Conservation (phyloP, 2,888 invertebrate species). For the Sturmia bella region DNA sequence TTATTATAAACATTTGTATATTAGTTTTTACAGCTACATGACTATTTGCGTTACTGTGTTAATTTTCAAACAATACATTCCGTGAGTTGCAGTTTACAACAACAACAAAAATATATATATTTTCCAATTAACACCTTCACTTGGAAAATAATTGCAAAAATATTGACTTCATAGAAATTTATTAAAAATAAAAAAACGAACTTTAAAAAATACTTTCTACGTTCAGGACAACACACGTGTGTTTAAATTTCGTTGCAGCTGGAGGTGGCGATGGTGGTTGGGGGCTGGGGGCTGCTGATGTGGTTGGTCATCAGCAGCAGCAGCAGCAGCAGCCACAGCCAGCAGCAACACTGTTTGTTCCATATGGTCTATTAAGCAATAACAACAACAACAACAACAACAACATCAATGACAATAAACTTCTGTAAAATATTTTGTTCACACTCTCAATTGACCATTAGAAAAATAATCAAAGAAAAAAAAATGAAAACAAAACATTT, state of each 20-base stretch:
- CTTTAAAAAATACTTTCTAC: constrained; percentile 41
- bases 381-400: neutral
- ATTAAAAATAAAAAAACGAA: constrained; percentile 19
- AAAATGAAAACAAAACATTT: neutral
- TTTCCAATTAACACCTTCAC: constrained; percentile 56
- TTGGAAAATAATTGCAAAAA: constrained; percentile 11
- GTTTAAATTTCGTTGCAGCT: neutral
- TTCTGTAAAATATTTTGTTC: constrained; percentile 56
- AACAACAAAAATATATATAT: constrained; percentile 8
- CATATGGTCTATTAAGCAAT: constrained; percentile 11
- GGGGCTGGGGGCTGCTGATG: neutral
- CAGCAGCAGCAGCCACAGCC: constrained; percentile 23
- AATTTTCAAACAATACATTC: no score
- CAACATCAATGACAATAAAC: constrained; percentile 5
- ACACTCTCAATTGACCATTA: constrained; percentile 60
- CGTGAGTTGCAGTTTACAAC: neutral
- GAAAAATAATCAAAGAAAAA: neutral
- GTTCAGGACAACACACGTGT: constrained; percentile 42
- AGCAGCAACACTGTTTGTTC: constrained; percentile 24
- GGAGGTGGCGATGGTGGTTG: constrained; percentile 19
- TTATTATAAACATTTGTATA: no score
- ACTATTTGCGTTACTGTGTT: no score
- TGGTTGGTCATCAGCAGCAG: constrained; percentile 55
- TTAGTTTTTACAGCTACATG: no score
- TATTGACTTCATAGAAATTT: constrained; percentile 37